Conservation (phyloP, 2,888 invertebrate species). For the Leucania comma region DNA sequence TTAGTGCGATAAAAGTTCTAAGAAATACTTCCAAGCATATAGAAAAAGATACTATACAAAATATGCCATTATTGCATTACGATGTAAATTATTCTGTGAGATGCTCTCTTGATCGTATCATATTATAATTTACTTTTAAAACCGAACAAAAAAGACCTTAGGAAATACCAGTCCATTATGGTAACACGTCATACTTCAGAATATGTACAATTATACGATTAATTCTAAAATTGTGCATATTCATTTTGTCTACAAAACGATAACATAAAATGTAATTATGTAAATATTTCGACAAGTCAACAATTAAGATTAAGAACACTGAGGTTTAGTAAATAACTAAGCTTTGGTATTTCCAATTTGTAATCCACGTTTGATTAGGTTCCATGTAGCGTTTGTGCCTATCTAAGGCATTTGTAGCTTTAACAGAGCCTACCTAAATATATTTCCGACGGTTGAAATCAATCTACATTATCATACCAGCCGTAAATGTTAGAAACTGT, state of each 20-base stretch:
- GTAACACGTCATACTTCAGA: conserved; percentile 40
- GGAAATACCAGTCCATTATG: conserved; percentile 27
- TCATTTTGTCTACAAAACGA: conserved; percentile 51
- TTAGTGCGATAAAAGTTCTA: conserved; percentile 64
- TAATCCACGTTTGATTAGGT: conserved; percentile 55
- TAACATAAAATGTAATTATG: conserved; percentile 63
- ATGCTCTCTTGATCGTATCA: conserved; percentile 11
- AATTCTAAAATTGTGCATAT: conserved; percentile 42
- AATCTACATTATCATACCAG: conserved; percentile 8
- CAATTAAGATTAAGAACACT: conserved; percentile 62
- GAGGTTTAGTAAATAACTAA: conserved; percentile 54
- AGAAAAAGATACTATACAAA: conserved; percentile 9
- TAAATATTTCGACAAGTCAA: conserved; percentile 59
- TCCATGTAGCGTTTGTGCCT: conserved; percentile 37
- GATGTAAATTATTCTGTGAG: conserved; percentile 13
- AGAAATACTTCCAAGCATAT: conserved; percentile 36
- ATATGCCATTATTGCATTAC: conserved; percentile 15
- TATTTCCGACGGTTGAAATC: conserved; percentile 35
- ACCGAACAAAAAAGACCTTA: conserved; percentile 3
- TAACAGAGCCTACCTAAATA: conserved; percentile 27
- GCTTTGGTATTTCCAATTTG: conserved; percentile 59
- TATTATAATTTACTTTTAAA: conserved; percentile 13
- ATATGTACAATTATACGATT: conserved; percentile 46
- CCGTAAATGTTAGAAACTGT: conserved; percentile 6
- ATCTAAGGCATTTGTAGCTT: conserved; percentile 38